These are phyloP conservation scores for Pterobdella sp. DNA, from an alignment of 2,888 invertebrate species.

Conservation along the genomic window DNA sequence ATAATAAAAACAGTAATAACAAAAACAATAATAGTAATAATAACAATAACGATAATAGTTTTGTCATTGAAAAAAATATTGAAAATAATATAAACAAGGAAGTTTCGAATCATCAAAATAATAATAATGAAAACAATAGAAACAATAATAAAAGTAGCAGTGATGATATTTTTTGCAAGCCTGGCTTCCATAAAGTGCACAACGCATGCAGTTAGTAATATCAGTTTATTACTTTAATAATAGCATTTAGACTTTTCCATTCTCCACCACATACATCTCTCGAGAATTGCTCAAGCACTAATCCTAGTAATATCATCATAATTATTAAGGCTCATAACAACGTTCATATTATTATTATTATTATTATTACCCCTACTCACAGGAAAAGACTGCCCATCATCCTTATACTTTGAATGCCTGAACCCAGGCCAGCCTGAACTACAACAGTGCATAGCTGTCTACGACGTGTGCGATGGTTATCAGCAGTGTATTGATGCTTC, in stretches of 20 bases:
- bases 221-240: neutral
- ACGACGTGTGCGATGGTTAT: neutral
- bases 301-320: no score
- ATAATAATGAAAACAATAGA: neutral
- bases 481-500: neutral
- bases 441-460: neutral
- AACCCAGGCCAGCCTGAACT: neutral
- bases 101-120: neutral
- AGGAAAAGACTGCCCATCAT: neutral
- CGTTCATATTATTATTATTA: no score
- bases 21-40: neutral
- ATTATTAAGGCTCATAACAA: no score
- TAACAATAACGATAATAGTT: neutral
- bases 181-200: neutral
- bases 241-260: neutral
- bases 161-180: neutral
- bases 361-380: no score
- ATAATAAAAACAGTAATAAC: no score
- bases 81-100: neutral
- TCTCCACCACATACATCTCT: neutral
- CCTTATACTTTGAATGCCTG: neutral
- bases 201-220: neutral
- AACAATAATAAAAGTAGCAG: neutral
- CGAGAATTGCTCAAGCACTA: no score
- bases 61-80: no score